Evolutionary conservation across 2,113 vertebrate genomes (phyloP).

Genomic region (Platysternon megacephalum): DNA sequence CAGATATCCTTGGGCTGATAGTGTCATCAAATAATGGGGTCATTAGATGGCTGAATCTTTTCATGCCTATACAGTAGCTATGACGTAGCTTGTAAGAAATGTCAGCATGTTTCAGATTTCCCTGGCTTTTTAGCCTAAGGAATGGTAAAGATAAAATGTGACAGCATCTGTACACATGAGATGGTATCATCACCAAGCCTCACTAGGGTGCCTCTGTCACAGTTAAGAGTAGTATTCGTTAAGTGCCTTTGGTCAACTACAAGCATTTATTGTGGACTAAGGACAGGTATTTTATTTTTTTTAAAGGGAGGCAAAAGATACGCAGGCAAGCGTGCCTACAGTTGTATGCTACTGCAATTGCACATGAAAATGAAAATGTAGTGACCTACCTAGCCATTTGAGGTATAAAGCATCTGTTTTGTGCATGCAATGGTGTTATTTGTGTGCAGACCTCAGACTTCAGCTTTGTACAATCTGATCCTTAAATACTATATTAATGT

Average conservation of each 20-base stretch:
- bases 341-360: background rate
- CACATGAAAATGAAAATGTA: background rate
- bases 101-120: conserved; percentile 69
- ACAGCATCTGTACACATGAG: conserved; percentile 20
- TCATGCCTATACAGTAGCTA: background rate
- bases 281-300: background rate
- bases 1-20: conserved; percentile 47
- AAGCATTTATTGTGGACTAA: background rate
- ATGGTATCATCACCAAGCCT: conserved; percentile 21
- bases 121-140: conserved; percentile 53
- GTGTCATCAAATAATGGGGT: conserved; percentile 58
- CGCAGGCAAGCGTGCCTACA: background rate
- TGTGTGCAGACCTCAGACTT: background rate
- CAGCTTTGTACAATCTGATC: background rate
- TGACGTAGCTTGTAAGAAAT: conserved; percentile 63
- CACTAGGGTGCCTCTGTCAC: conserved; percentile 1
- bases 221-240: background rate
- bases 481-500: background rate
- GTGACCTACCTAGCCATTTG: background rate
- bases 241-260: conserved; percentile 17
- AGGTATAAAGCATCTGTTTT: background rate
- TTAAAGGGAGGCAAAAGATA: background rate
- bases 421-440: background rate
- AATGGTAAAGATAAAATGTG: conserved; percentile 47
- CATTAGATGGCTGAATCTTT: conserved; percentile 60